Evolutionary conservation across 2,888 invertebrate species (phyloP).

Genomic region (Prosapia bicincta): DNA sequence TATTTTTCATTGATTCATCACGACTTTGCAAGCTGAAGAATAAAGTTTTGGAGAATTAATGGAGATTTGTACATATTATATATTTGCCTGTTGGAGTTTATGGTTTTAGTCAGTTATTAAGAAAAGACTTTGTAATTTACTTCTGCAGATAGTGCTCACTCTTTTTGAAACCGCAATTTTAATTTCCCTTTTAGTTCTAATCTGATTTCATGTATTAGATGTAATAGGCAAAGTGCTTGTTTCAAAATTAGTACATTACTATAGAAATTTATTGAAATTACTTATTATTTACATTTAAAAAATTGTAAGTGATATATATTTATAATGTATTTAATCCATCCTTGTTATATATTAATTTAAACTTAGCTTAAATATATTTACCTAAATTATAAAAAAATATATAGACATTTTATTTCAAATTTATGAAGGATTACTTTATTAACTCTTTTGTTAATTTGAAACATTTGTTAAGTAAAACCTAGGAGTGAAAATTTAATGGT

Average conservation of each 20-base stretch:
- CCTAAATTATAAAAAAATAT: not conserved
- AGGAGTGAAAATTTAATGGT: not conserved
- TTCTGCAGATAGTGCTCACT: slow-evolving; percentile 6
- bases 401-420: not conserved
- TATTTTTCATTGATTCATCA: not conserved
- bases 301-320: slow-evolving; percentile 24
- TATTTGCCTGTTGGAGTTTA: slow-evolving; percentile 26
- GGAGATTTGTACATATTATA: slow-evolving; percentile 24
- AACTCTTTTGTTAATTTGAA: slow-evolving; percentile 3
- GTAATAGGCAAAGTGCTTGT: slow-evolving; percentile 18
- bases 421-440: not conserved
- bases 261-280: slow-evolving; percentile 15
- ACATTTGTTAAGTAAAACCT: not conserved
- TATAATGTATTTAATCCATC: slow-evolving; percentile 27
- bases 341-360: slow-evolving; percentile 20
- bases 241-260: slow-evolving; percentile 22
- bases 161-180: not conserved
- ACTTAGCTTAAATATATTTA: slow-evolving; percentile 17
- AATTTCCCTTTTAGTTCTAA: slow-evolving; percentile 14
- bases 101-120: slow-evolving; percentile 27
- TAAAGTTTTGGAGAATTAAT: slow-evolving; percentile 9
- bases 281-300: slow-evolving; percentile 20
- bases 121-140: slow-evolving; percentile 16
- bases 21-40: not conserved
- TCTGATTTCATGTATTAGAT: slow-evolving; percentile 9